phyloP scores from a whole-genome alignment of 2,113 vertebrate species.

The Halcyon senegalensis region DNA sequence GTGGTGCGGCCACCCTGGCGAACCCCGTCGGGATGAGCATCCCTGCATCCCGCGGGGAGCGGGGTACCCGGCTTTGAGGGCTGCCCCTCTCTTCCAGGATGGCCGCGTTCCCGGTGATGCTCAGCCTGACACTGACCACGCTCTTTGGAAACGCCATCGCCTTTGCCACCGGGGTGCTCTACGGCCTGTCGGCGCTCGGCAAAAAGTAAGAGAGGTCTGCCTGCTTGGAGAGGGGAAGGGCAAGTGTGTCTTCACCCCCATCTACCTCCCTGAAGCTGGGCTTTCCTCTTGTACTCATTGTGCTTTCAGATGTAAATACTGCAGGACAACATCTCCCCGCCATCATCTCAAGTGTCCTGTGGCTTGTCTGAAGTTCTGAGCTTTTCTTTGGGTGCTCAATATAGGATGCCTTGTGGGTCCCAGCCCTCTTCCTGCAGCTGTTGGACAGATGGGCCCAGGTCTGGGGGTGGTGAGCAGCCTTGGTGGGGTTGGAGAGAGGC shows the following conservation, averaged over 20 bases:
- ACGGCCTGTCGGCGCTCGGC: constrained; percentile 90
- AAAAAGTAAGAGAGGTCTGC: constrained; percentile 84
- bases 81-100: constrained; percentile 77
- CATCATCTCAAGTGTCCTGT: neutral
- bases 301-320: neutral
- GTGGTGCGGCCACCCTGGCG: neutral
- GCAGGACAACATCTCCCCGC: neutral
- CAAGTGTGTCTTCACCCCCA: neutral
- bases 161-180: constrained; percentile 93
- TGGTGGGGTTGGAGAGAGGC: neutral
- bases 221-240: neutral
- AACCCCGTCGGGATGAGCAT: accelerated
- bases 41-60: accelerated
- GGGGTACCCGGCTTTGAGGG: neutral
- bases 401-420: neutral
- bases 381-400: neutral
- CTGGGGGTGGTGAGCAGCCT: neutral
- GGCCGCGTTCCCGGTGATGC: constrained; percentile 86
- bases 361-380: neutral
- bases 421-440: neutral
- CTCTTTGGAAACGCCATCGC: constrained; percentile 92
- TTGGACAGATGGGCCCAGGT: neutral
- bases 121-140: constrained; percentile 90
- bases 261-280: neutral
- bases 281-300: neutral